Evolutionary conservation across 2,113 vertebrate genomes (phyloP).

Genomic region (Strix aluco): DNA sequence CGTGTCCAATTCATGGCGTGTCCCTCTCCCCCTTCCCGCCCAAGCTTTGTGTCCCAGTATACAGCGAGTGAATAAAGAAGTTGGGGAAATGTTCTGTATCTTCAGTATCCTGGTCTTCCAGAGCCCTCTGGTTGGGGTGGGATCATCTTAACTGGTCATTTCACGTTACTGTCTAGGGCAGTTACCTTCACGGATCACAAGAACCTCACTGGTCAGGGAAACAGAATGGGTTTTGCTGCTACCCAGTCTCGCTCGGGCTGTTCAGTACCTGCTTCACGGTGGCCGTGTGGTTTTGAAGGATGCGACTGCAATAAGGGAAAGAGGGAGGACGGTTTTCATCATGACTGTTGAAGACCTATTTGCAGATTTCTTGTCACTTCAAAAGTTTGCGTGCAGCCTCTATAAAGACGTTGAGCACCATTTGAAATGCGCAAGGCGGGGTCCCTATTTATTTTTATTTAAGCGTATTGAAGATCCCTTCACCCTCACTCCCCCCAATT

Average conservation of each 20-base stretch:
- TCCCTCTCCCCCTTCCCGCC: not conserved
- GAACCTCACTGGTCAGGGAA: slow-evolving; percentile 72
- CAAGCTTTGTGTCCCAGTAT: slow-evolving; percentile 63
- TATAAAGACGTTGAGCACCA: not conserved
- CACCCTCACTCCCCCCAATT: not conserved
- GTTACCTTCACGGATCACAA: slow-evolving; percentile 20
- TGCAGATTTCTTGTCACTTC: not conserved
- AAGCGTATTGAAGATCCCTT: slow-evolving; percentile 31
- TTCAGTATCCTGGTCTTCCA: slow-evolving; percentile 85
- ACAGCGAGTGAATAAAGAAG: slow-evolving; percentile 21
- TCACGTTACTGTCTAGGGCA: slow-evolving; percentile 62
- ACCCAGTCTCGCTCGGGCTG: not conserved
- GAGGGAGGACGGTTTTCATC: not conserved
- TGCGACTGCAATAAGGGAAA: accelerated
- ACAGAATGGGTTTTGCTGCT: slow-evolving; percentile 46
- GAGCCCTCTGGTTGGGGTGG: slow-evolving; percentile 74
- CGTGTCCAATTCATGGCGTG: not conserved
- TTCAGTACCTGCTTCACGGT: not conserved
- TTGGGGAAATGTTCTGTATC: slow-evolving; percentile 84
- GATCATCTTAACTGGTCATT: slow-evolving; percentile 66
- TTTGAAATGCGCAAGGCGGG: slow-evolving; percentile 18
- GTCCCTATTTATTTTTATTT: slow-evolving; percentile 70
- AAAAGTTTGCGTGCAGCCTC: not conserved
- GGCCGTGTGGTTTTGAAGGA: not conserved
- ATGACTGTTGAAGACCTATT: not conserved